Conservation (phyloP, 1,140 invertebrate genomes). For the Caerostris darwini region DNA sequence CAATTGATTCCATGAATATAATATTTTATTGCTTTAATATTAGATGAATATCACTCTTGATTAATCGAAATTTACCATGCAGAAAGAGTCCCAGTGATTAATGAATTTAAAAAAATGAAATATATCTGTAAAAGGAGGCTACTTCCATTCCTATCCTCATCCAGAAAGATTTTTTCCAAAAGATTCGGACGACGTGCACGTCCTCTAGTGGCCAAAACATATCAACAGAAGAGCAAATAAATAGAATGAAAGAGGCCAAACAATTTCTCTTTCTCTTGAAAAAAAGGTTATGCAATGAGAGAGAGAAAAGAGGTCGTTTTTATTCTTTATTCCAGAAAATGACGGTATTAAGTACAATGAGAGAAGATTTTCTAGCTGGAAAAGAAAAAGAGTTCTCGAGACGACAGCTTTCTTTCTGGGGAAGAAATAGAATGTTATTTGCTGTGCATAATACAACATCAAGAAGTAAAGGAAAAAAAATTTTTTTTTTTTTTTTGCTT, state of each 20-base stretch:
- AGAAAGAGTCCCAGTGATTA: no score
- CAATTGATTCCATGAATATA: no score
- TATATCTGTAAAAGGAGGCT: no score
- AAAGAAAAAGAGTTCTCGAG: constrained; percentile 24
- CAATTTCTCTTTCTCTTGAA: constrained; percentile 38
- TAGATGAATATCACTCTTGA: no score
- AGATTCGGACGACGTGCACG: not conserved
- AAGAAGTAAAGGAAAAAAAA: not conserved
- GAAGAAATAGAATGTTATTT: constrained; percentile 48
- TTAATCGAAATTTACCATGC: no score
- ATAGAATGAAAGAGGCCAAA: constrained; percentile 59
- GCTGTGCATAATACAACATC: constrained; percentile 63
- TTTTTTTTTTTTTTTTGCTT: not conserved
- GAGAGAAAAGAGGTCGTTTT: not conserved
- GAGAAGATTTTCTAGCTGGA: constrained; percentile 17
- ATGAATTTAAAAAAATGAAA: no score
- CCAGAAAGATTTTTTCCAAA: no score
- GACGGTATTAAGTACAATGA: constrained; percentile 58
- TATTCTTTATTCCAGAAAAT: constrained; percentile 42
- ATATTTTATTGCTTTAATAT: no score
- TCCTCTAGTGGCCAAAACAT: not conserved
- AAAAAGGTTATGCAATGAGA: constrained; percentile 57
- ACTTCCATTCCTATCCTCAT: no score
- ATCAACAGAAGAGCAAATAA: constrained; percentile 53
- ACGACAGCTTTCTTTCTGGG: constrained; percentile 48